A percentile compares a stretch with the other conserved stretches of the same genome.
phyloP scores from a whole-genome alignment of 2,888 invertebrate species.

The Caenorhabditis sp. region DNA sequence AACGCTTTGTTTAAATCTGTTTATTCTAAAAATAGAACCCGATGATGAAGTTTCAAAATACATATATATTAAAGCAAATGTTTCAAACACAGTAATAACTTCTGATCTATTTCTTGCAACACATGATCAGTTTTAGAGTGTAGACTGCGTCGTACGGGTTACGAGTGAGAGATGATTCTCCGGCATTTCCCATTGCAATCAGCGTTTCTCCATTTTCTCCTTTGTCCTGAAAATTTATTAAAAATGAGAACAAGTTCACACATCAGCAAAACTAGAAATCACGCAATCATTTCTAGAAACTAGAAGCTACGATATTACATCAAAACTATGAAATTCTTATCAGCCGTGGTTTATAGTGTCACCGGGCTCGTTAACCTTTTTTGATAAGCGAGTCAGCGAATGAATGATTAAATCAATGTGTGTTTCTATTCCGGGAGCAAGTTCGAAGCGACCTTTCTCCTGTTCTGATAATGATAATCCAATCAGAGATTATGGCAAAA shows the following conservation, averaged over 20 bases:
- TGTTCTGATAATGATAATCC: not conserved
- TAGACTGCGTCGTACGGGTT: slow-evolving; percentile 64
- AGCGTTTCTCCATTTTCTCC: slow-evolving; percentile 49
- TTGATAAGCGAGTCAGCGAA: not conserved
- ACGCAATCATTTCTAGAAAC: not conserved
- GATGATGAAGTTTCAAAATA: slow-evolving; percentile 17
- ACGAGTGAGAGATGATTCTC: slow-evolving; percentile 57
- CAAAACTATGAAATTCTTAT: slow-evolving; percentile 26
- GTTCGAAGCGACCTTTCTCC: not conserved
- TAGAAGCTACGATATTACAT: slow-evolving; percentile 12
- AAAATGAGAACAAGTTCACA: no score
- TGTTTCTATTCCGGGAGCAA: not conserved
- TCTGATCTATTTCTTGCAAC: slow-evolving; percentile 48
- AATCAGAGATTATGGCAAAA: not conserved
- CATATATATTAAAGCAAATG: not conserved
- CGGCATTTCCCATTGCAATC: slow-evolving; percentile 59
- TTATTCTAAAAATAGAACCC: slow-evolving; percentile 27
- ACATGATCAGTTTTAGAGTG: slow-evolving; percentile 43
- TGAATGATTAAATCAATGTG: not conserved
- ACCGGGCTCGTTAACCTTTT: not conserved
- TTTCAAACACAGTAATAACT: no score
- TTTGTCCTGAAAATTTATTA: slow-evolving; percentile 62
- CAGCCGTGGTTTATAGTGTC: slow-evolving; percentile 23
- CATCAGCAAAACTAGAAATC: no score
- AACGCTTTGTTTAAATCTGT: not conserved